Conservation (phyloP, 2,797 vertebrate genomes). For the Acanthurus lineatus region DNA sequence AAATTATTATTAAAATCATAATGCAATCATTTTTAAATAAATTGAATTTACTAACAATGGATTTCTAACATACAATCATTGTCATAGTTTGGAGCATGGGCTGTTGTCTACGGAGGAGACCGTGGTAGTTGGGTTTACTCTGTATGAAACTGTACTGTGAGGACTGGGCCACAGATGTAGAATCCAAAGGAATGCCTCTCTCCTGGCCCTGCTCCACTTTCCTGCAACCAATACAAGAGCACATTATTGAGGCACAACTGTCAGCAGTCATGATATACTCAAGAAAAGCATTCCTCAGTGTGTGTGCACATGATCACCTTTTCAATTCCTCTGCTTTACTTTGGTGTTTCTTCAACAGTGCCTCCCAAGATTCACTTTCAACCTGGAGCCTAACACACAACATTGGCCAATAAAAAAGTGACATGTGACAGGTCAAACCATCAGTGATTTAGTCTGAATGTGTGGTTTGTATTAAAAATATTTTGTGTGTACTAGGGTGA, state of each 20-base stretch:
- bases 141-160: constrained; percentile 82
- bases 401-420: background rate
- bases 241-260: constrained; percentile 22
- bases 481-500: background rate
- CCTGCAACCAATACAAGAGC: constrained; percentile 64
- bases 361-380: constrained; percentile 85
- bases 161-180: constrained; percentile 72
- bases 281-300: background rate
- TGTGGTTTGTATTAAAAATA: constrained; percentile 8
- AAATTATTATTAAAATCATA: too few species aligned
- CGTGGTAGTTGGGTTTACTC: constrained; percentile 84
- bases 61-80: constrained; percentile 77
- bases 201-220: constrained; percentile 77
- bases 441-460: background rate
- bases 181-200: constrained; percentile 67
- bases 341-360: constrained; percentile 82
- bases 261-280: constrained; percentile 3
- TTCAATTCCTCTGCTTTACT: constrained; percentile 81
- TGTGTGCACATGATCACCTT: constrained; percentile 69
- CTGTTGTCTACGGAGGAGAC: constrained; percentile 76
- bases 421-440: background rate
- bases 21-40: too few species aligned
- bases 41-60: too few species aligned
- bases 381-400: constrained; percentile 80
- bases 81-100: constrained; percentile 78